Base-by-base conservation (phyloP, 2,113 vertebrate genomes). In the Lagopus muta region DNA sequence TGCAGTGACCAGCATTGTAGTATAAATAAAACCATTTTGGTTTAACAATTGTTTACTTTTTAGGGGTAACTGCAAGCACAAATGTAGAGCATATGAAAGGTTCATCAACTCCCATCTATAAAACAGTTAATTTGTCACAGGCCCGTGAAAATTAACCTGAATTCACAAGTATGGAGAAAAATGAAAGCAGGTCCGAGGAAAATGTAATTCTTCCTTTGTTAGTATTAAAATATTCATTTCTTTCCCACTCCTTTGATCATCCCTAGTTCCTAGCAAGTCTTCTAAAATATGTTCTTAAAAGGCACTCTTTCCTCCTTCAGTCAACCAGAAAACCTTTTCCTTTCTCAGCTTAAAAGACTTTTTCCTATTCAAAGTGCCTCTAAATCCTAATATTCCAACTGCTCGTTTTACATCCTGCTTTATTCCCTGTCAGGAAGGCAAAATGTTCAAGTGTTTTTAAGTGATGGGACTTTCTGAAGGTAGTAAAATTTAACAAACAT, bases 11-110 rank as follows among this genome's bases (percentile, higher is more conserved):
- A 91, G 16, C 36, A 42, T 75, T 88, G 91, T 38, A 54, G 43
- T 70, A 55, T 95, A 93, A 97, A 95, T 93, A 81, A 80, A 38
- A 71, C 8, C 13, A 64, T 77, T 92, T 91, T 10, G 2, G 5
- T 67, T 45, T 67, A 92, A 61, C 48, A 28, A 71, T 32, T 75
- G 72, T 95, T 97, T 97, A 90, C 57, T 69, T 69, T 80, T 86
- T 82, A 62, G 12, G 71, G 92, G 88, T 81, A 82, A 79, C 78
- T 88, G 47, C 38, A 30, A 47, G 36, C 2, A 0, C 25, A 84
- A 87, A 91, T 27, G 55, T n/a, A 79, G 92, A 61, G 62, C 90
- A 55, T 83, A 42, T 91, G 50, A 64, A 75, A 67, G 40, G 64
- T 82, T 87, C 27, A 11, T 34, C 55, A 72, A 27, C 72, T 87